A percentile compares a stretch with the other conserved stretches of the same genome.
phyloP scores from a whole-genome alignment of 2,797 vertebrate genomes.

The Pteropus rufus region DNA sequence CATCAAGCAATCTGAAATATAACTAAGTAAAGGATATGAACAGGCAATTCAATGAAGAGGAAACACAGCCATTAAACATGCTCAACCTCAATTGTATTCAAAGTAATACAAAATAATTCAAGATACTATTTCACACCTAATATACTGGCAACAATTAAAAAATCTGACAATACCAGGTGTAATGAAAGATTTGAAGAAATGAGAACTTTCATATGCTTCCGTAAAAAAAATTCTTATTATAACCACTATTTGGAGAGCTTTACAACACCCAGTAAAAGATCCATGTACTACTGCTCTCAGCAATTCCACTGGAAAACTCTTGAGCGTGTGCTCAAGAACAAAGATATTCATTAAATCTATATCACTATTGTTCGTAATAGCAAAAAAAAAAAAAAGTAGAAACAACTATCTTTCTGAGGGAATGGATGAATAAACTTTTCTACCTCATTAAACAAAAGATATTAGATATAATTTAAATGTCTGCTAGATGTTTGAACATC shows the following conservation, averaged over 20 bases:
- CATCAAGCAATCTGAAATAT: not conserved
- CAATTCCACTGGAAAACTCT: not conserved
- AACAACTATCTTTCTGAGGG: not conserved
- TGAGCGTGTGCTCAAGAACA: not conserved
- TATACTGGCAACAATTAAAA: not conserved
- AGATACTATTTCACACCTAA: not conserved
- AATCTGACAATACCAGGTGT: not conserved
- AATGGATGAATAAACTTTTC: not conserved
- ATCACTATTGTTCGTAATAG: not conserved
- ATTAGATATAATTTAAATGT: not conserved
- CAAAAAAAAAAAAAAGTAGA: not conserved
- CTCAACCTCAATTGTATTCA: not conserved
- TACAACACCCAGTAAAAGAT: not conserved
- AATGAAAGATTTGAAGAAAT: not conserved
- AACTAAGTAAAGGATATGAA: not conserved
- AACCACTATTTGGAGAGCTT: not conserved
- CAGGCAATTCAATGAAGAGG: not conserved
- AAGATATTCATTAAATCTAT: not conserved
- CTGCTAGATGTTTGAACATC: not conserved
- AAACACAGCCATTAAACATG: not conserved
- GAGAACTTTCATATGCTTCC: not conserved
- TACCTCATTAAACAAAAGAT: not conserved
- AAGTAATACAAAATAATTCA: not conserved
- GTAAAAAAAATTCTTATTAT: not conserved
- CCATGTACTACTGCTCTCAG: not conserved